A percentile compares a stretch with the other conserved stretches of the same genome.
Conservation (phyloP, 1,140 invertebrate species). For the Elysia chlorotica region DNA sequence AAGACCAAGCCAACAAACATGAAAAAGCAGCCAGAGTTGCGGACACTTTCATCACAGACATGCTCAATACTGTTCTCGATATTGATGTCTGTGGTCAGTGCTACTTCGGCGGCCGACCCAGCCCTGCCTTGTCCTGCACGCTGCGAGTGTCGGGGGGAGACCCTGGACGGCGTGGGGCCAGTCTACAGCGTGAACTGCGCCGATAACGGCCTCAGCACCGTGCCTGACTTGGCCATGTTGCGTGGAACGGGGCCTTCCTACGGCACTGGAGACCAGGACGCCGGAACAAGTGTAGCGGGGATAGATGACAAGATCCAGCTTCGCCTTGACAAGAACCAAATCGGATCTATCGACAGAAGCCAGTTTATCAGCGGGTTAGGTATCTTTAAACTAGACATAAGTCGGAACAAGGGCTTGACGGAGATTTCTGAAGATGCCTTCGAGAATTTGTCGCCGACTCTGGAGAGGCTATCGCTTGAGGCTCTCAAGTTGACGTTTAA, state of each 20-base stretch:
- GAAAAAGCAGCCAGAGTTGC: too few relatives aligned
- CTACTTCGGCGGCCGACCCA: too few relatives aligned
- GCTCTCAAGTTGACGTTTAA: constrained; percentile 4
- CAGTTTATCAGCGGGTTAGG: constrained; percentile 2
- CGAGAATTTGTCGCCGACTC: neutral
- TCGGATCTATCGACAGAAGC: neutral
- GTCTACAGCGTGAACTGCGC: neutral
- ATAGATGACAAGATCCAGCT: too few relatives aligned
- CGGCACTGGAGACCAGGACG: neutral
- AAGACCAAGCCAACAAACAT: too few relatives aligned
- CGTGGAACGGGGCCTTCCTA: neutral
- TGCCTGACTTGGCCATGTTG: neutral
- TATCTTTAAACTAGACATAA: constrained; percentile 4
- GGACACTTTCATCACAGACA: too few relatives aligned
- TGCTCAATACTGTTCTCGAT: too few relatives aligned
- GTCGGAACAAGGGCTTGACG: neutral
- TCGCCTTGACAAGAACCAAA: constrained; percentile 3
- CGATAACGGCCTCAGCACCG: neutral
- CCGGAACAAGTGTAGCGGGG: too few relatives aligned
- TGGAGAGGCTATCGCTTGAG: constrained; percentile 5
- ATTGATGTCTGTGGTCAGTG: too few relatives aligned
- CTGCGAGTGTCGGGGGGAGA: neutral
- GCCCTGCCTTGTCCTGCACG: neutral
- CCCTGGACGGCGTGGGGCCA: neutral
- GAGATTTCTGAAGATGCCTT: neutral